phyloP scores from a whole-genome alignment of 2,888 invertebrate species.

The Clusia tigrina region DNA sequence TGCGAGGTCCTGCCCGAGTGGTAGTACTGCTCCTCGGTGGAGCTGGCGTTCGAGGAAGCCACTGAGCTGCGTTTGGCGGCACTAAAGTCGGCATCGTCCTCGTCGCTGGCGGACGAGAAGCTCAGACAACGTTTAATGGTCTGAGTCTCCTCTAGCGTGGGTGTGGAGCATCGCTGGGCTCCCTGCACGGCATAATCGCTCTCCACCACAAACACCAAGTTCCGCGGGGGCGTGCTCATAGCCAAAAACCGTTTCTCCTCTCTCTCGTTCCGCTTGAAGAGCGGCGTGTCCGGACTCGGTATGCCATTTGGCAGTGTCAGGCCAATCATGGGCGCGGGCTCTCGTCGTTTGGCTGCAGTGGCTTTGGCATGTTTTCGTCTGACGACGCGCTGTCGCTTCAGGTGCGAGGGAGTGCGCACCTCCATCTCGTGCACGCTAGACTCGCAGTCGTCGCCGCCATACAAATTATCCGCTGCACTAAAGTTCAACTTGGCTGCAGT shows the following conservation, averaged over 20 bases:
- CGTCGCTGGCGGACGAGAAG: slow-evolving; percentile 69
- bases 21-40: slow-evolving; percentile 30
- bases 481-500: not conserved
- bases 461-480: not conserved
- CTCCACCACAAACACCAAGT: slow-evolving; percentile 61
- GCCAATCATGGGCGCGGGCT: slow-evolving; percentile 36
- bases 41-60: slow-evolving; percentile 61
- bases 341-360: slow-evolving; percentile 21
- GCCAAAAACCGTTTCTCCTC: slow-evolving; percentile 16
- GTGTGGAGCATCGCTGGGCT: slow-evolving; percentile 65
- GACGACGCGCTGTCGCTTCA: slow-evolving; percentile 61
- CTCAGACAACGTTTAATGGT: slow-evolving; percentile 69
- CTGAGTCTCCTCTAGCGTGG: slow-evolving; percentile 62
- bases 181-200: slow-evolving; percentile 19
- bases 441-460: slow-evolving; percentile 44
- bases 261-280: slow-evolving; percentile 21
- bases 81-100: slow-evolving; percentile 51
- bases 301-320: slow-evolving; percentile 59
- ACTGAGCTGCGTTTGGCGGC: slow-evolving; percentile 67
- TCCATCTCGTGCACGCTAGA: slow-evolving; percentile 63
- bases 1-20: slow-evolving; percentile 39
- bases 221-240: slow-evolving; percentile 38
- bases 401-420: slow-evolving; percentile 61
- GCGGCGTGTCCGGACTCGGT: slow-evolving; percentile 57
- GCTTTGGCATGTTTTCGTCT: slow-evolving; percentile 52